A percentile compares a stretch with the other conserved stretches of the same genome.
Conservation (phyloP, 2,888 invertebrate genomes). For the Papilio protenor region DNA sequence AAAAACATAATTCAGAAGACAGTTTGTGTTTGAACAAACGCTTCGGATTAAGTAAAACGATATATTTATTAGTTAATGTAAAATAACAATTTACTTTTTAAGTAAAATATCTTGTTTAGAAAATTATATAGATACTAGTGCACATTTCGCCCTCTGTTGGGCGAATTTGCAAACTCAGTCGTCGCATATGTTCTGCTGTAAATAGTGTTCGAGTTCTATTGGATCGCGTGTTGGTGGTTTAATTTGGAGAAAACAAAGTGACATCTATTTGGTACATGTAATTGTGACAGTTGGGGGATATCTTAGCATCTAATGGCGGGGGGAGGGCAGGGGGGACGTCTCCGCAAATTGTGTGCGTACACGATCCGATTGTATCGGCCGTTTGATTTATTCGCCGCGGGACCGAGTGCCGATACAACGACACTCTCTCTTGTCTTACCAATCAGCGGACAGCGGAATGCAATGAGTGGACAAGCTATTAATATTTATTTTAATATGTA, state of each 20-base stretch:
- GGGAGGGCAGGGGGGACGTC: constrained; percentile 28
- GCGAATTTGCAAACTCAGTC: neutral
- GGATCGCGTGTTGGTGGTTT: neutral
- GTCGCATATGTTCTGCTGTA: neutral
- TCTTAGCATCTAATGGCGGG: constrained; percentile 18
- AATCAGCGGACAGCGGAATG: constrained; percentile 52
- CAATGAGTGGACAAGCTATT: constrained; percentile 45
- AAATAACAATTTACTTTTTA: neutral
- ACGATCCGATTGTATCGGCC: constrained; percentile 50
- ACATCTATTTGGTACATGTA: constrained; percentile 19
- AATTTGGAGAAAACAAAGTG: constrained; percentile 20
- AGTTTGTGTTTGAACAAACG: neutral
- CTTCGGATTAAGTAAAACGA: neutral
- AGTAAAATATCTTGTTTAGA: neutral
- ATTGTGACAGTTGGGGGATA: constrained; percentile 35
- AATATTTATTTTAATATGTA: neutral
- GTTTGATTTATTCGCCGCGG: constrained; percentile 53
- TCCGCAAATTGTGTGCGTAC: constrained; percentile 50
- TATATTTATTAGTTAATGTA: neutral
- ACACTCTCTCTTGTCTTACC: constrained; percentile 51
- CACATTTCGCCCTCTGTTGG: neutral
- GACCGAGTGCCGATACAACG: constrained; percentile 52
- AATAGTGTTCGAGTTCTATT: neutral
- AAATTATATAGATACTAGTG: neutral
- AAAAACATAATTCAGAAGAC: constrained; percentile 8